Conservation (phyloP, 2,113 vertebrate genomes). For the Prionailurus bengalensis region DNA sequence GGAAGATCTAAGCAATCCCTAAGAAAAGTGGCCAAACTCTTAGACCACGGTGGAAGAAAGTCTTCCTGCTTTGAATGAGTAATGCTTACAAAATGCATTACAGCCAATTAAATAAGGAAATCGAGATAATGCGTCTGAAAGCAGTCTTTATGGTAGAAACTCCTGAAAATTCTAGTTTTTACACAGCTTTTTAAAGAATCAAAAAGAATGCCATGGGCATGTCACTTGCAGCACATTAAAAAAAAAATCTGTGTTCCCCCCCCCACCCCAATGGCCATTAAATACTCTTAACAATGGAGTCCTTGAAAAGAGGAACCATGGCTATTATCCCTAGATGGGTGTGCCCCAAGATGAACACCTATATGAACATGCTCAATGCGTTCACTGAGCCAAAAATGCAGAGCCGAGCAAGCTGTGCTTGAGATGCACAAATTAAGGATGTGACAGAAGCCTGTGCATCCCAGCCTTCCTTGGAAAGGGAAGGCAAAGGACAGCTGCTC, state of each 20-base stretch:
- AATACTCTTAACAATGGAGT: neutral
- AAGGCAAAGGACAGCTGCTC: conserved; percentile 19
- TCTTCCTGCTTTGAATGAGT: conserved; percentile 49
- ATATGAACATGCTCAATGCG: neutral
- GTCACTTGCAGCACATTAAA: neutral
- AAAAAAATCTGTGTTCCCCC: neutral
- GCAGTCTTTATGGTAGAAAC: conserved; percentile 28
- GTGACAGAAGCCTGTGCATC: neutral
- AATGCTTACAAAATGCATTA: conserved; percentile 66
- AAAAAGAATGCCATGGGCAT: conserved; percentile 2
- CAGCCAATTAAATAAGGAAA: conserved; percentile 70
- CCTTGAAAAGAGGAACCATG: conserved; percentile 2
- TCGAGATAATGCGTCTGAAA: conserved; percentile 44
- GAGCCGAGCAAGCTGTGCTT: neutral
- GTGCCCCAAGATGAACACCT: neutral
- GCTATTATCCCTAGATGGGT: neutral
- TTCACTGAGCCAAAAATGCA: neutral
- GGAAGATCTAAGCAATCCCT: conserved; percentile 49
- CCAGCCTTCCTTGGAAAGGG: neutral
- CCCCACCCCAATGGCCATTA: neutral
- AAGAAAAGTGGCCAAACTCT: conserved; percentile 60
- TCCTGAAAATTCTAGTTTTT: conserved; percentile 55
- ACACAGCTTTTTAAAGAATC: conserved; percentile 50
- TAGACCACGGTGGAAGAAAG: neutral
- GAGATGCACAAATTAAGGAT: neutral